Conservation (phyloP, 2,797 vertebrate species). For the Hydrocynus forskahlii region DNA sequence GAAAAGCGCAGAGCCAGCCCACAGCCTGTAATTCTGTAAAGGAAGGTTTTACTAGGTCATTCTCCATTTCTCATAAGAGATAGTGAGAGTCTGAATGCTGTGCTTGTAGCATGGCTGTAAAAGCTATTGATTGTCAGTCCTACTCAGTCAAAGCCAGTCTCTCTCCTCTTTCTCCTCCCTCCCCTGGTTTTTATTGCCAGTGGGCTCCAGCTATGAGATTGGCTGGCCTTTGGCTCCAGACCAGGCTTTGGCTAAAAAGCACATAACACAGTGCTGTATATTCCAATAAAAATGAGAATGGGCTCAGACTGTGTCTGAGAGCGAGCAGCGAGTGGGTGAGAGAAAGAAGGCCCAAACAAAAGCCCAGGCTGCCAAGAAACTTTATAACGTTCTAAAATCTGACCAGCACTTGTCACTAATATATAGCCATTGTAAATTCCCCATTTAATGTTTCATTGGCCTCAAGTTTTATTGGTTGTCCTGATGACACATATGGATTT, state of each 20-base stretch:
- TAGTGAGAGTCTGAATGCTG: conserved; percentile 35
- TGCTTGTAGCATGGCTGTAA: conserved; percentile 36
- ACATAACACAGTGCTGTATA: conserved; percentile 57
- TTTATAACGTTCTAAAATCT: conserved; percentile 80
- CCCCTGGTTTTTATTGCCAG: conserved; percentile 53
- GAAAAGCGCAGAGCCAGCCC: background rate
- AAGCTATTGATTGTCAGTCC: conserved; percentile 46
- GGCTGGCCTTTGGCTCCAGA: conserved; percentile 54
- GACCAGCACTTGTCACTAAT: conserved; percentile 68
- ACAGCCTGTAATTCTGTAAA: conserved; percentile 29
- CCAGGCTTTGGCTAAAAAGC: conserved; percentile 57
- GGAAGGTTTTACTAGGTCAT: conserved; percentile 34
- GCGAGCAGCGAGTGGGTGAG: conserved; percentile 42
- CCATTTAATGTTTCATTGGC: conserved; percentile 68
- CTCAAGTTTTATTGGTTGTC: conserved; percentile 58
- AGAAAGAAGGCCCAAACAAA: conserved; percentile 56
- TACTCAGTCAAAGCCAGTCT: conserved; percentile 34
- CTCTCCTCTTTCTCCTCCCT: conserved; percentile 29
- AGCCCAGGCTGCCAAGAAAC: conserved; percentile 71
- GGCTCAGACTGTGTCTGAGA: conserved; percentile 36
- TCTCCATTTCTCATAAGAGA: conserved; percentile 30
- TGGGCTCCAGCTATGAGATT: conserved; percentile 51
- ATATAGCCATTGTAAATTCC: conserved; percentile 74
- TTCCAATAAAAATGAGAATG: conserved; percentile 57
- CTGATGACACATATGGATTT: conserved; percentile 57